Conservation (phyloP, 2,888 invertebrate species). For the Neoascia interrupta region DNA sequence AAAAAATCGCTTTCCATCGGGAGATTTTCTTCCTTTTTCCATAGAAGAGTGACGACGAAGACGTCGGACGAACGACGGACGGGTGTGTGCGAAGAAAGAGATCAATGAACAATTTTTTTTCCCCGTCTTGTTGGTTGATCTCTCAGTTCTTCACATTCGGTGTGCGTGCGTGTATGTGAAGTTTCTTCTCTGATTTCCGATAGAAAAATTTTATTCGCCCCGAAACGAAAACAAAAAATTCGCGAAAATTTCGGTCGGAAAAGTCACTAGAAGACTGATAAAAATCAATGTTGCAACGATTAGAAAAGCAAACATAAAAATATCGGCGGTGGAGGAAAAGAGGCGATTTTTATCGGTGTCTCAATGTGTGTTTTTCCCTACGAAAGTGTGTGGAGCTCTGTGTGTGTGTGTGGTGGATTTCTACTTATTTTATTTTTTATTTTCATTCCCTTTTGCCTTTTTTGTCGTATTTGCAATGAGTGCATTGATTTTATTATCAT, state of each 20-base stretch:
- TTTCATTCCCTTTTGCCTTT: conserved; percentile 15
- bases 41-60: conserved; percentile 21
- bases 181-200: conserved; percentile 51
- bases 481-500: conserved; percentile 68
- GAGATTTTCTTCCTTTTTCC: conserved; percentile 39
- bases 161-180: conserved; percentile 19
- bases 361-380: too few species aligned
- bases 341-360: conserved; percentile 17
- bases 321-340: not conserved
- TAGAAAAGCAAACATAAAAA: not conserved
- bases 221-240: conserved; percentile 9
- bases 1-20: not conserved
- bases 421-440: too few species aligned
- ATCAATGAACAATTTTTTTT: conserved; percentile 63
- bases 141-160: conserved; percentile 37
- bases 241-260: not conserved
- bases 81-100: conserved; percentile 59
- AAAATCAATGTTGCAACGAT: not conserved
- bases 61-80: too few species aligned
- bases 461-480: conserved; percentile 44
- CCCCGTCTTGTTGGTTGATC: too few species aligned
- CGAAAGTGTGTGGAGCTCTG: conserved; percentile 6
- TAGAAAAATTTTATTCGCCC: conserved; percentile 14
- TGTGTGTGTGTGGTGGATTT: conserved; percentile 42
- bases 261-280: not conserved